A percentile compares a stretch with the other conserved stretches of the same genome.
These are phyloP conservation scores for Ciconia nigra DNA, from an alignment of 2,797 vertebrate genomes.

Conservation along the genomic window DNA sequence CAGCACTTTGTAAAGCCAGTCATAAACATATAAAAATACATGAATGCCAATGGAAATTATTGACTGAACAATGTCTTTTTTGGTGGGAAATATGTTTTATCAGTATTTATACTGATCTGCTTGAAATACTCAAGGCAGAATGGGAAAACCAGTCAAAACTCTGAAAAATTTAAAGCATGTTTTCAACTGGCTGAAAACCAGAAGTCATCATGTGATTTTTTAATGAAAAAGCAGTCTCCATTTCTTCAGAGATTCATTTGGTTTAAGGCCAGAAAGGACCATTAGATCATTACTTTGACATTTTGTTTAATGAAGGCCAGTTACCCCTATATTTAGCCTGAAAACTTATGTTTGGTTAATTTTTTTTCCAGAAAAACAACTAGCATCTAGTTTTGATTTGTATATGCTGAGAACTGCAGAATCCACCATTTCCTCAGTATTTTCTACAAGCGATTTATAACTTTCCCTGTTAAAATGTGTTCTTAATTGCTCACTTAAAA, in stretches of 20 bases:
- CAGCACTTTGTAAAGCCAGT: neutral
- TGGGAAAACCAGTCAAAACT: neutral
- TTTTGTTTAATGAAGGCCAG: neutral
- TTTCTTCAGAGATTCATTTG: neutral
- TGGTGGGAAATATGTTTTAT: slow-evolving; percentile 26
- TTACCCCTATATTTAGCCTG: neutral
- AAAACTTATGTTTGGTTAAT: neutral
- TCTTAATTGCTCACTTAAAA: neutral
- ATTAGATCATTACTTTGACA: neutral
- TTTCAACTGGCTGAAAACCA: slow-evolving; percentile 8
- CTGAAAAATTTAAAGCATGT: neutral
- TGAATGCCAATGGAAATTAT: neutral
- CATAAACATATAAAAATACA: neutral
- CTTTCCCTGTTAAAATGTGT: neutral
- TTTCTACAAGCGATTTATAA: neutral
- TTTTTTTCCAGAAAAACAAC: neutral
- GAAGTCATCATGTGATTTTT: neutral
- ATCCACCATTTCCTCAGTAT: neutral
- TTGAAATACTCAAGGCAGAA: neutral
- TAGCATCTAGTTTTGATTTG: neutral
- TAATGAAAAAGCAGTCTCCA: neutral
- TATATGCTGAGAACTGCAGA: neutral
- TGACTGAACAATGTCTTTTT: slow-evolving; percentile 10
- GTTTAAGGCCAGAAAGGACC: neutral
- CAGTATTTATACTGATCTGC: neutral